These are phyloP conservation scores for Orgyia antiqua DNA, from an alignment of 2,888 invertebrate genomes.

Conservation along the genomic window DNA sequence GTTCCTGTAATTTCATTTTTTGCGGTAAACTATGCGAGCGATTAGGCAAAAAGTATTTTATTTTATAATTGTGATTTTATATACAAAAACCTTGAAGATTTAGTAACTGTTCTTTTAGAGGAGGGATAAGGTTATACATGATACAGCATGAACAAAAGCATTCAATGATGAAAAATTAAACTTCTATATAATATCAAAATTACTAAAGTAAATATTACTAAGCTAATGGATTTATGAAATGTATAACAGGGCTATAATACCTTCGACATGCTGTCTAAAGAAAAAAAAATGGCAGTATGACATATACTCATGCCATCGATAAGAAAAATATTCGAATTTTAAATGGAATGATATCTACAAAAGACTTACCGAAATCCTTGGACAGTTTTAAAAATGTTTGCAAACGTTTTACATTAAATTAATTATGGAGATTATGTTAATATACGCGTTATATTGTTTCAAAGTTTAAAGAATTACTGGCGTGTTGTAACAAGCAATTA, in stretches of 20 bases:
- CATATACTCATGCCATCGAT: conserved; percentile 42
- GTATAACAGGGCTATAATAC: conserved; percentile 40
- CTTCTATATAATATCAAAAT: conserved; percentile 33
- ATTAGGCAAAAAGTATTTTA: too few species aligned
- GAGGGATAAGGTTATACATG: conserved; percentile 14
- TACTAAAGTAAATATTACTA: conserved; percentile 26
- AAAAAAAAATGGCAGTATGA: conserved; percentile 38
- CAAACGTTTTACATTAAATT: conserved; percentile 6
- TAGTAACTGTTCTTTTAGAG: too few species aligned
- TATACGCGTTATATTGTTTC: conserved; percentile 19
- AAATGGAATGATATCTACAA: conserved; percentile 17
- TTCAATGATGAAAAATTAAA: conserved; percentile 35
- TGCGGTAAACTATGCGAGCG: too few species aligned
- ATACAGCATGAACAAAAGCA: conserved; percentile 38
- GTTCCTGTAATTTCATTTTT: not conserved
- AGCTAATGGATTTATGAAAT: conserved; percentile 44
- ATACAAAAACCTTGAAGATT: too few species aligned
- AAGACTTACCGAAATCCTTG: conserved; percentile 12
- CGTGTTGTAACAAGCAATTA: conserved; percentile 33
- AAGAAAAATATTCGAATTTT: conserved; percentile 18
- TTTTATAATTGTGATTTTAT: too few species aligned
- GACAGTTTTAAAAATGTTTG: conserved; percentile 3
- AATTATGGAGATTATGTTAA: conserved; percentile 4
- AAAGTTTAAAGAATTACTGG: conserved; percentile 32
- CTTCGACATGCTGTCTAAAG: conserved; percentile 42